These are phyloP conservation scores for Odocoileus hemionus DNA, from an alignment of 2,113 vertebrate species.

Conservation along the genomic window DNA sequence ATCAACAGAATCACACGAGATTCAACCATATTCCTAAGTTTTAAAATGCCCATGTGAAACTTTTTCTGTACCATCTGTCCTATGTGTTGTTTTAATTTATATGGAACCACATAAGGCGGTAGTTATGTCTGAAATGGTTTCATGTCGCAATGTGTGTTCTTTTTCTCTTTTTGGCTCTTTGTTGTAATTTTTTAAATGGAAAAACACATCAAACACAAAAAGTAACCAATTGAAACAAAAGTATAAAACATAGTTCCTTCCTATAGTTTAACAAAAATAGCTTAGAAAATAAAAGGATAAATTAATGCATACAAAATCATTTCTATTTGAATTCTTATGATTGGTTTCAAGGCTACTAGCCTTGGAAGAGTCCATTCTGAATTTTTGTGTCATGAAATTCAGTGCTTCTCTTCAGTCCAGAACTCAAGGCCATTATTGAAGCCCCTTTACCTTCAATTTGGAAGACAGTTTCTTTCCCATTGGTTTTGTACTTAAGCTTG, in stretches of 20 bases:
- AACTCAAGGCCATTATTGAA: background rate
- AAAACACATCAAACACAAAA: background rate
- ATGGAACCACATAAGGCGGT: background rate
- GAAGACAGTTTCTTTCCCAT: background rate
- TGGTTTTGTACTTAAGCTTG: background rate
- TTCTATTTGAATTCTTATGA: background rate
- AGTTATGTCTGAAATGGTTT: background rate
- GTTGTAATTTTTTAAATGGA: conserved; percentile 9
- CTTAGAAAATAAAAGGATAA: background rate
- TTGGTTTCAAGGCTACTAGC: background rate
- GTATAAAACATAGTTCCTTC: background rate
- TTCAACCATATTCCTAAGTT: background rate
- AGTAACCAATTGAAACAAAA: conserved; percentile 16
- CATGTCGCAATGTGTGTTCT: background rate
- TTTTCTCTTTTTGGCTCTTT: background rate
- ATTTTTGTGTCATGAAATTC: background rate
- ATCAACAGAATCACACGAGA: background rate
- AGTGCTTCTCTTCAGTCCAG: background rate
- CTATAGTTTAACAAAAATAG: background rate
- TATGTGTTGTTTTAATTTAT: conserved; percentile 4
- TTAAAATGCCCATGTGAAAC: background rate
- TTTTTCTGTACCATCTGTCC: background rate
- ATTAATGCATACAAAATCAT: background rate
- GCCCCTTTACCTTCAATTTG: background rate
- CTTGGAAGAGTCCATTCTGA: background rate